Evolutionary conservation across 2,888 invertebrate genomes (phyloP), one percentile per base, ranked within the genome.

Genomic region (Oxystoma pomonae): DNA sequence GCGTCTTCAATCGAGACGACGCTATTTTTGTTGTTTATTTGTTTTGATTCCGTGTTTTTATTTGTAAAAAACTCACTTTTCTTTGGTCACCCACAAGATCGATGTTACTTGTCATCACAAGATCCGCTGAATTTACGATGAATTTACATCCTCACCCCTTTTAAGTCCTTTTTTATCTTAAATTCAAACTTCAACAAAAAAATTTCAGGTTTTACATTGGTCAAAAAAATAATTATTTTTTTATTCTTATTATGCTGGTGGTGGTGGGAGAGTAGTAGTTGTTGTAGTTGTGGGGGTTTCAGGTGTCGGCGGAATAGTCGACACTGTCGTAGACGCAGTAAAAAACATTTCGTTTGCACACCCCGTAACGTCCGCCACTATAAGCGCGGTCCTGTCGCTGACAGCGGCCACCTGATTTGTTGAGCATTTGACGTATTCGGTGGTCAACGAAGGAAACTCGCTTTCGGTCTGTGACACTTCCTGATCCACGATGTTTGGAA

Each of bases 331-430:
- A 16, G 53, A 19, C n/a, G 53, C 53, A 19, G 16, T 19, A 7
- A 53, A 53, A 19, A 53, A 53, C 53, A 5, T 53, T 16, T 53
- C 53, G n/a, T 53, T 53, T 5, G 53, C 53, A 19, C 53, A 53
- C 17, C 53, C 53, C 3, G n/a, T 19, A 19, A 53, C 53, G 5
- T 53, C 53, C 17, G 53, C 5, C 5, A 53, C 53, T 3, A 53
- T 53, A 53, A n/a, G 5, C 7, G 53, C 5, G n/a, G 17, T 16
- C n/a, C 53, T 53, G 17, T 16, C 16, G n/a, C 53, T 53, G n/a
- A 53, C 53, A 19, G 53, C 53, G 17, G 53, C 53, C 5, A 53
- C n/a, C 53, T 53, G 53, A 17, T 19, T 19, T 16, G 53, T 19
- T 7, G 53, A 17, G 53, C 53, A 53, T 19, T 53, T 53, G n/a